Percentiles rank a stretch among this genome's conserved stretches.
Evolutionary conservation across 2,888 invertebrate species (phyloP).

Genomic region (Euzophera pinguis): DNA sequence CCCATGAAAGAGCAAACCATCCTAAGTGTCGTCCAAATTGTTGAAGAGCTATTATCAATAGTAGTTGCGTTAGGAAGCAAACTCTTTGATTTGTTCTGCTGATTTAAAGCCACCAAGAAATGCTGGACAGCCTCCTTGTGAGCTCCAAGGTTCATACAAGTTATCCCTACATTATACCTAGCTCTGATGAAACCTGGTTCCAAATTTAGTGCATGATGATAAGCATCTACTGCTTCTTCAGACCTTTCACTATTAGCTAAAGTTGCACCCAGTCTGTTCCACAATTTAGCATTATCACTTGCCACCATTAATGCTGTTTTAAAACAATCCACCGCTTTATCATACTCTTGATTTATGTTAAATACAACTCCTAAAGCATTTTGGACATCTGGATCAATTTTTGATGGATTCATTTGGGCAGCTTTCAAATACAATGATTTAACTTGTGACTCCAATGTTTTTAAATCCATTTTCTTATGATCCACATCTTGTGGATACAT

Average conservation of each 20-base stretch:
- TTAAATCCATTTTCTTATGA: slow-evolving; percentile 58
- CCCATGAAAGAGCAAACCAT: slow-evolving; percentile 93
- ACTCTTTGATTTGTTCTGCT: slow-evolving; percentile 85
- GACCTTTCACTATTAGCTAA: slow-evolving; percentile 96
- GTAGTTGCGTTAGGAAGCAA: slow-evolving; percentile 49
- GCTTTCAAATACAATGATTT: slow-evolving; percentile 88
- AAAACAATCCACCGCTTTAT: slow-evolving; percentile 98
- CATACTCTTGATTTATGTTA: slow-evolving; percentile 95
- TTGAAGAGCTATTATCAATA: slow-evolving; percentile 87
- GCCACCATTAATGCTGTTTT: slow-evolving; percentile 91
- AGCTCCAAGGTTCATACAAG: slow-evolving; percentile 96
- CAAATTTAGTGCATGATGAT: slow-evolving; percentile 92
- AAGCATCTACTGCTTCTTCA: slow-evolving; percentile 98
- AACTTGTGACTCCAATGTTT: slow-evolving; percentile 80
- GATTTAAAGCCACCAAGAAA: slow-evolving; percentile 94
- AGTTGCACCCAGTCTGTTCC: slow-evolving; percentile 99
- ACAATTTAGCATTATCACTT: slow-evolving; percentile 91
- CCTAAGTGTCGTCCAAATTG: slow-evolving; percentile 95
- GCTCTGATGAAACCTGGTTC: slow-evolving; percentile 98
- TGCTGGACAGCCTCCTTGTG: slow-evolving; percentile 98
- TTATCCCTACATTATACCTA: slow-evolving; percentile 98
- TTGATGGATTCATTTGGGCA: slow-evolving; percentile 86
- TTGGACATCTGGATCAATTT: slow-evolving; percentile 94
- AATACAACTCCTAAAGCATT: slow-evolving; percentile 97
- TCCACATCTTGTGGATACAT: slow-evolving; percentile 80